Evolutionary conservation across 92 coral and sea anemone species (phyloP).

Genomic region (Porites lobata): DNA sequence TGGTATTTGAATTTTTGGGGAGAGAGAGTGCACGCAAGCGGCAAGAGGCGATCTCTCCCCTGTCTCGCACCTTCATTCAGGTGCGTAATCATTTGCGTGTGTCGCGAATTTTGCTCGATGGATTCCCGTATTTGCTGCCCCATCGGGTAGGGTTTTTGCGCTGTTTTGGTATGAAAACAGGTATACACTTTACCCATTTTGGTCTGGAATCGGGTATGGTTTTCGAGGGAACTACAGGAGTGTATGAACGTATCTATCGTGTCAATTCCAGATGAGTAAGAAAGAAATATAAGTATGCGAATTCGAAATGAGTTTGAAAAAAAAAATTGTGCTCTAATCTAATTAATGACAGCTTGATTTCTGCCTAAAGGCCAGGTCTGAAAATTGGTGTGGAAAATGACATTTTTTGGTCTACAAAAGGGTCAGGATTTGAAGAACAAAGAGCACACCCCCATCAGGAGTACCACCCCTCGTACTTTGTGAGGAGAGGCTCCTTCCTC

Average conservation of each 20-base stretch:
- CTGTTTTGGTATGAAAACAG: no score
- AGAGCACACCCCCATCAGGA: slow-evolving; percentile 17
- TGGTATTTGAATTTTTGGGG: not conserved
- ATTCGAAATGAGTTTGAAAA: not conserved
- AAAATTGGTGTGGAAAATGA: no score
- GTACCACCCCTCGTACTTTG: not conserved
- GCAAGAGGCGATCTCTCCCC: not conserved
- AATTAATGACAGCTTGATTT: not conserved
- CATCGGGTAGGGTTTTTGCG: no score
- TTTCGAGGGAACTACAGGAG: no score
- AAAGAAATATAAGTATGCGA: not conserved
- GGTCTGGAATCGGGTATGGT: no score
- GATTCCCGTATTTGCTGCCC: not conserved
- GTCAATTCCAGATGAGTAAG: no score
- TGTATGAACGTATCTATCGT: no score
- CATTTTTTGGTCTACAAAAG: not conserved
- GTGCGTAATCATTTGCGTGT: not conserved
- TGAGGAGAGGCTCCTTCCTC: no score
- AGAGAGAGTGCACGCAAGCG: not conserved
- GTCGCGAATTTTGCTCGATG: not conserved
- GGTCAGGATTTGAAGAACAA: slow-evolving; percentile 8
- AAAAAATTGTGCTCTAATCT: not conserved
- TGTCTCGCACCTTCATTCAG: not conserved
- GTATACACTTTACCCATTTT: no score
- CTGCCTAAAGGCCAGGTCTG: not conserved